Conservation (phyloP, 2,113 vertebrate genomes). For the Dissostichus mawsoni region DNA sequence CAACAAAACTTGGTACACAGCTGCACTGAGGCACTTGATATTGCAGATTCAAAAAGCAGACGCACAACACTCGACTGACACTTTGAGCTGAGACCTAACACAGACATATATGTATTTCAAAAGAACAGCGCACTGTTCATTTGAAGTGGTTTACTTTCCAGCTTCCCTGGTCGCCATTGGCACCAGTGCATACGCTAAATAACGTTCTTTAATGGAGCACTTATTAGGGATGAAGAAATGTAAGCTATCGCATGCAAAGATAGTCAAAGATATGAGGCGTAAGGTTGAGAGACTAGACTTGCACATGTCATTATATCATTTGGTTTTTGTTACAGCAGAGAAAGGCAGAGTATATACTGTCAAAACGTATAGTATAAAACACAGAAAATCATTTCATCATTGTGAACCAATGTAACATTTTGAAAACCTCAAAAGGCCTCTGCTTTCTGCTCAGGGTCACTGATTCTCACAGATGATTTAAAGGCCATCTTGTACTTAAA, state of each 20-base stretch:
- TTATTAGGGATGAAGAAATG: slow-evolving; percentile 46
- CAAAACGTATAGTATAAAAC: slow-evolving; percentile 45
- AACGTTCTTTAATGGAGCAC: slow-evolving; percentile 59
- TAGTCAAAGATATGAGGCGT: slow-evolving; percentile 51
- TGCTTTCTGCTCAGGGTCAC: not conserved
- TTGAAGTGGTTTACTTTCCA: slow-evolving; percentile 67
- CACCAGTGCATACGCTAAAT: slow-evolving; percentile 63
- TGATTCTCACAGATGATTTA: slow-evolving; percentile 29
- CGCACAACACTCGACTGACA: slow-evolving; percentile 61
- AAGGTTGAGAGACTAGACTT: slow-evolving; percentile 44
- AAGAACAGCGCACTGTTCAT: slow-evolving; percentile 59
- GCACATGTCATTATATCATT: slow-evolving; percentile 56
- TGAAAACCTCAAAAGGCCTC: slow-evolving; percentile 41
- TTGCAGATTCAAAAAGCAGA: slow-evolving; percentile 63
- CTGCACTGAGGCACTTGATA: slow-evolving; percentile 71
- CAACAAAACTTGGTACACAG: slow-evolving; percentile 58
- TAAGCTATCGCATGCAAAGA: slow-evolving; percentile 68
- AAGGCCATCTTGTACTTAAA: slow-evolving; percentile 51
- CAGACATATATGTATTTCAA: slow-evolving; percentile 57
- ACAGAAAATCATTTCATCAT: slow-evolving; percentile 31
- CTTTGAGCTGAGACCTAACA: slow-evolving; percentile 39
- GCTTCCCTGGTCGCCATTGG: slow-evolving; percentile 65
- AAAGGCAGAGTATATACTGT: slow-evolving; percentile 57
- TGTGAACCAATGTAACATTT: slow-evolving; percentile 16
- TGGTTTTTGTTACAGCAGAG: slow-evolving; percentile 67